A percentile compares a stretch with the other conserved stretches of the same genome.
Conservation (phyloP, 2,113 vertebrate species). For the Anguilla japonica region DNA sequence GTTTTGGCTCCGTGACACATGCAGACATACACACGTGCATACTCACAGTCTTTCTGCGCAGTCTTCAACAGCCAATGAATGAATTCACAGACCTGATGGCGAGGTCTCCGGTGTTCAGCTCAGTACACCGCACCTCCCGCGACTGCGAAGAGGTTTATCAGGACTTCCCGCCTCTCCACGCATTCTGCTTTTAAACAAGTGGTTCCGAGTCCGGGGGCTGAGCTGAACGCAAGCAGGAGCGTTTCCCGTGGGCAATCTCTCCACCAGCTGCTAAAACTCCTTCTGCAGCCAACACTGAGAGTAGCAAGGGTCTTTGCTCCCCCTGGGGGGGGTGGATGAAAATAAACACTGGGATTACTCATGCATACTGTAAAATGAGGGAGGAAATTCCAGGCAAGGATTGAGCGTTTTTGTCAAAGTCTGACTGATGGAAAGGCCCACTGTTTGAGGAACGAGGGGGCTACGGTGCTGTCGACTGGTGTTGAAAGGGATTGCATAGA, state of each 20-base stretch:
- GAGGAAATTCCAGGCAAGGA: slow-evolving; percentile 31
- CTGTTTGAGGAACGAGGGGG: slow-evolving; percentile 29
- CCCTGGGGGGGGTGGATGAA: slow-evolving; percentile 14
- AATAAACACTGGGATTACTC: slow-evolving; percentile 47
- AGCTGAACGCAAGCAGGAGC: background rate
- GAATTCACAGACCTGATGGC: slow-evolving; percentile 9
- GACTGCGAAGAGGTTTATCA: background rate
- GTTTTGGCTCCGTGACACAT: slow-evolving; percentile 21
- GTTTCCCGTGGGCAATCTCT: background rate
- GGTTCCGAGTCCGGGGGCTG: background rate
- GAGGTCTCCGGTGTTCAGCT: slow-evolving; percentile 2
- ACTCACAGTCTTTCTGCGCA: slow-evolving; percentile 48
- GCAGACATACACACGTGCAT: slow-evolving; percentile 29
- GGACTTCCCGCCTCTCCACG: background rate
- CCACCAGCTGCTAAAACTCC: background rate
- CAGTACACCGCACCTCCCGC: background rate
- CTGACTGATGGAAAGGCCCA: slow-evolving; percentile 23
- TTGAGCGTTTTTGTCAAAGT: slow-evolving; percentile 37
- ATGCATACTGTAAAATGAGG: slow-evolving; percentile 24
- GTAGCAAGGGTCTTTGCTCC: slow-evolving; percentile 49
- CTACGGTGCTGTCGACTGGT: slow-evolving; percentile 28
- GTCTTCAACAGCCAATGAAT: slow-evolving; percentile 59
- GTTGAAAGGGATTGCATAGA: slow-evolving; percentile 70
- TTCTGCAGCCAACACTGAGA: slow-evolving; percentile 29
- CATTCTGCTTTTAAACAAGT: background rate